phyloP scores from a whole-genome alignment of 2,797 vertebrate genomes.

The Notolepis coatsorum region DNA sequence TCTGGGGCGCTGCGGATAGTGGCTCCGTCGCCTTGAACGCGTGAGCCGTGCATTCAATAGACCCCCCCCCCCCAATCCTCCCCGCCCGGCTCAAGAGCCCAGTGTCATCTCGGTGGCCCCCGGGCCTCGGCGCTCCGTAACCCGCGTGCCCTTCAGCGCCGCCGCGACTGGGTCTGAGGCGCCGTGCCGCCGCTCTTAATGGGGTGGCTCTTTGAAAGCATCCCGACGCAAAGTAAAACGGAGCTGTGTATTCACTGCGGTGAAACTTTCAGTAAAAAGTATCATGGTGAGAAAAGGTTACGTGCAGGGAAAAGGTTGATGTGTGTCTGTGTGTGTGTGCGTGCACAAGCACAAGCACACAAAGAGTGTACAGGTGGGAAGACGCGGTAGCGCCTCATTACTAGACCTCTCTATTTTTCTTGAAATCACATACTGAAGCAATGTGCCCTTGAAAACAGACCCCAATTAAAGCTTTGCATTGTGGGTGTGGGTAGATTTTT shows the following conservation, averaged over 20 bases:
- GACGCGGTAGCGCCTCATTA: conserved; percentile 65
- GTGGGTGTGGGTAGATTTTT: conserved; percentile 76
- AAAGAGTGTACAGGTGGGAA: conserved; percentile 59
- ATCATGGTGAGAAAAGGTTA: conserved; percentile 67
- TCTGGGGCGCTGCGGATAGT: conserved; percentile 49
- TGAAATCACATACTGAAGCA: conserved; percentile 62
- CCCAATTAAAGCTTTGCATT: conserved; percentile 78
- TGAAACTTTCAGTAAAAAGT: conserved; percentile 73
- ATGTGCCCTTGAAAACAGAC: conserved; percentile 79
- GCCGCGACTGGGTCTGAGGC: conserved; percentile 59
- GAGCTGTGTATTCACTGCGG: conserved; percentile 73
- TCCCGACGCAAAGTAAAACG: conserved; percentile 73
- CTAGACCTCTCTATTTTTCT: conserved; percentile 59
- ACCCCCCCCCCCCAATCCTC: conserved; percentile 12
- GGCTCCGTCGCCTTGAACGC: conserved; percentile 44
- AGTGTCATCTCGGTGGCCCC: conserved; percentile 59
- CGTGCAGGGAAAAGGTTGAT: conserved; percentile 26
- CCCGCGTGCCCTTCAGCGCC: conserved; percentile 55
- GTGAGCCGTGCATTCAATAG: conserved; percentile 36
- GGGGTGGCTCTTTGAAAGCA: conserved; percentile 77
- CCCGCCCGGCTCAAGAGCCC: conserved; percentile 69
- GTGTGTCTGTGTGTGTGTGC: conserved; percentile 9
- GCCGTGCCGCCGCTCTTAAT: conserved; percentile 69
- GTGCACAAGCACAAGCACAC: conserved; percentile 31
- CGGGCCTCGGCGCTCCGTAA: conserved; percentile 50